Evolutionary conservation across 2,797 vertebrate species (phyloP).

Genomic region (Prionace glauca): DNA sequence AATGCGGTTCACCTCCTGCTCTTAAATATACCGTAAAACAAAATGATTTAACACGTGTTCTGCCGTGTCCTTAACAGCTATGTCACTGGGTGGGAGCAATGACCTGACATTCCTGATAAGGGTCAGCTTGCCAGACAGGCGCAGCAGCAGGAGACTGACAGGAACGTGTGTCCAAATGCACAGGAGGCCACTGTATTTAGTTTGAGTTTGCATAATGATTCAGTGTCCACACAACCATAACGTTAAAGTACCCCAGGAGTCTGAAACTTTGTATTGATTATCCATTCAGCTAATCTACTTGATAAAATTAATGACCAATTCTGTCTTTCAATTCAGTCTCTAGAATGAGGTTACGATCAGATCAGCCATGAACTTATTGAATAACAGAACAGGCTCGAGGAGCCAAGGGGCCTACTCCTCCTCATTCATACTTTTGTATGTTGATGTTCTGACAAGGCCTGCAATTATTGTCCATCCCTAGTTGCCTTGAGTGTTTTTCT

Average conservation of each 20-base stretch:
- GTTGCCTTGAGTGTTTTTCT: neutral
- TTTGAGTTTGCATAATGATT: conserved; percentile 2
- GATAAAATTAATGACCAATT: neutral
- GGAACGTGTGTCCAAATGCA: neutral
- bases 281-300: neutral
- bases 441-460: neutral
- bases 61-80: neutral
- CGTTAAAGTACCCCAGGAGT: neutral
- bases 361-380: too few relatives aligned
- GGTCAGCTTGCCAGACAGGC: neutral
- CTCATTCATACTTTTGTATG: too few relatives aligned
- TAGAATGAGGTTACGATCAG: too few relatives aligned
- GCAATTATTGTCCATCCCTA: neutral
- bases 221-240: neutral
- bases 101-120: neutral
- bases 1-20: neutral
- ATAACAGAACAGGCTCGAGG: too few relatives aligned
- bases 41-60: conserved; percentile 10
- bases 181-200: neutral
- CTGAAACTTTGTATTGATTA: neutral
- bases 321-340: neutral
- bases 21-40: neutral
- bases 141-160: conserved; percentile 1
- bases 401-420: too few relatives aligned
- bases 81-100: conserved; percentile 1